Conservation (phyloP, 2,797 vertebrate species). For the Neoniphon sammara region DNA sequence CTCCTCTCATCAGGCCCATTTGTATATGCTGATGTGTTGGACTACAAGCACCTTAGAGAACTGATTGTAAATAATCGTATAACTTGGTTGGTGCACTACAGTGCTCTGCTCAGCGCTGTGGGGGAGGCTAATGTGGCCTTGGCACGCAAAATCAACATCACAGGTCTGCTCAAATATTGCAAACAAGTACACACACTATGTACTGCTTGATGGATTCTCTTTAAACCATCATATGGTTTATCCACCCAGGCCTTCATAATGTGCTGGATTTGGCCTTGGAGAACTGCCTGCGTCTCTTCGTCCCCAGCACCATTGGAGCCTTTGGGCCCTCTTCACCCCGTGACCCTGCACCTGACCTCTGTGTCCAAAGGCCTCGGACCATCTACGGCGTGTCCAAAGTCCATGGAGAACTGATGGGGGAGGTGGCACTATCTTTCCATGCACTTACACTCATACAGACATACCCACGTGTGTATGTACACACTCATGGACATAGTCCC, state of each 20-base stretch:
- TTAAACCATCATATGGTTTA: too few species aligned
- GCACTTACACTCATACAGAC: background rate
- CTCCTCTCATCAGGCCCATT: constrained; percentile 79
- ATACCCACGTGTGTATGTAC: background rate
- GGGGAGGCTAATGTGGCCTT: constrained; percentile 84
- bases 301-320: constrained; percentile 87
- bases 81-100: constrained; percentile 86
- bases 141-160: constrained; percentile 86
- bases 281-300: constrained; percentile 85
- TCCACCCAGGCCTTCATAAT: constrained; percentile 82
- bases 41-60: constrained; percentile 84
- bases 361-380: constrained; percentile 85
- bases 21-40: constrained; percentile 85
- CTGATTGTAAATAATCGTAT: constrained; percentile 82
- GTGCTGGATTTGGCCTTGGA: constrained; percentile 85
- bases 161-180: constrained; percentile 68
- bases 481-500: background rate
- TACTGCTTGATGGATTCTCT: background rate
- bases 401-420: constrained; percentile 86
- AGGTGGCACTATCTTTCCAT: constrained; percentile 70
- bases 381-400: constrained; percentile 88
- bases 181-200: constrained; percentile 10
- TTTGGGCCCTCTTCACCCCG: constrained; percentile 86
- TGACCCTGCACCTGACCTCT: constrained; percentile 85
- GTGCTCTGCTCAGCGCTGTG: constrained; percentile 83